Percentiles rank a stretch among this genome's conserved stretches.
Evolutionary conservation across 2,113 vertebrate species (phyloP).

Genomic region (Merops nubicus): DNA sequence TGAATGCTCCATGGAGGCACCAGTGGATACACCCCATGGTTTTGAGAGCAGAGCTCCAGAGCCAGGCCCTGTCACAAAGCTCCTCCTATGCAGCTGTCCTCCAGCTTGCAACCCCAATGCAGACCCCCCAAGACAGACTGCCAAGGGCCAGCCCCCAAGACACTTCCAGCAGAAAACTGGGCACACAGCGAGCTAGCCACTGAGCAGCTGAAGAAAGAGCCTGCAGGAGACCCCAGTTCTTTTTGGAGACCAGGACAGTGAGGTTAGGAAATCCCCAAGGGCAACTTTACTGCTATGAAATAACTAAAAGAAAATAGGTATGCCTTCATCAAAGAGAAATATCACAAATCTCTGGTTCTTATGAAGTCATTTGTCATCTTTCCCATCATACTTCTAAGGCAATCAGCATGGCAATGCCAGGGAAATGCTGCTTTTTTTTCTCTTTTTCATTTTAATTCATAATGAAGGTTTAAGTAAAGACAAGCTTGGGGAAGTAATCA

Average conservation of each 20-base stretch:
- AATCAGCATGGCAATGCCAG: neutral
- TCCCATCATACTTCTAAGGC: neutral
- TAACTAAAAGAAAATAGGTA: neutral
- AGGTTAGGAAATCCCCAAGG: neutral
- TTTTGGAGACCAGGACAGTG: neutral
- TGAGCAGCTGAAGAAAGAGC: neutral
- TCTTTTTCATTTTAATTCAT: neutral
- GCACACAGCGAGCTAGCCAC: neutral
- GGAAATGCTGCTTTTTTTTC: neutral
- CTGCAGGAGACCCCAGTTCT: fast-evolving
- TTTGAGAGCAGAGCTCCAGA: fast-evolving
- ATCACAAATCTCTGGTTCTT: neutral
- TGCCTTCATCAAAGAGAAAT: neutral
- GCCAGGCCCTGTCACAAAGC: fast-evolving
- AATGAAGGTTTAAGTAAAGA: neutral
- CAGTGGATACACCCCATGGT: fast-evolving
- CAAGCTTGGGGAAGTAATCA: neutral
- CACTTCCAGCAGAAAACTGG: neutral
- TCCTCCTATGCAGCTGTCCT: neutral
- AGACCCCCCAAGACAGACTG: neutral
- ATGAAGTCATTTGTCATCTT: neutral
- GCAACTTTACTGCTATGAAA: neutral
- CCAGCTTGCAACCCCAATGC: neutral
- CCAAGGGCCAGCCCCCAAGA: neutral
- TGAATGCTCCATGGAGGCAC: fast-evolving